Evolutionary conservation across 37 sponge, comb jelly and placozoan species (phyloP).

Genomic region (Aplysina aerophoba): DNA sequence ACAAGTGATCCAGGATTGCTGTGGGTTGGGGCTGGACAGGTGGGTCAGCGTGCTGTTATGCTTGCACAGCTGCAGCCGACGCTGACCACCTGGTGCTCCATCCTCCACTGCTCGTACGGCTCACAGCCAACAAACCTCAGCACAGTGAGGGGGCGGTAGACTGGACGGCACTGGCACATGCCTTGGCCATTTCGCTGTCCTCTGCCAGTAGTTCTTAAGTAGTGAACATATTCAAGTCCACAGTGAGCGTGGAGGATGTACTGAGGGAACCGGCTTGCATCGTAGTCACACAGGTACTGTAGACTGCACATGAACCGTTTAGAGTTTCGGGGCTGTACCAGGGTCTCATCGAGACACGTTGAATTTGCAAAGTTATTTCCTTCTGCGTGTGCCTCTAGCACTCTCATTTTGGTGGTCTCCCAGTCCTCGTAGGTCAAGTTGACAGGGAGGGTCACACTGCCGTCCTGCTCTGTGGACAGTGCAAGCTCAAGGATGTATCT

Average conservation of each 20-base stretch:
- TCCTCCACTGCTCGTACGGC: neutral
- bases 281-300: slow-evolving; percentile 62
- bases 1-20: too few relatives aligned
- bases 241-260: slow-evolving; percentile 62
- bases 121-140: slow-evolving; percentile 15
- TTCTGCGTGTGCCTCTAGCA: neutral
- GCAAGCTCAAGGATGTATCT: too few relatives aligned
- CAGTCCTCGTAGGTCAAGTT: neutral
- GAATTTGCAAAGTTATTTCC: neutral
- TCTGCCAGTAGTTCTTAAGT: neutral
- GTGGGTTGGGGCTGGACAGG: too few relatives aligned
- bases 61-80: slow-evolving; percentile 8
- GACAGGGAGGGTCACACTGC: neutral
- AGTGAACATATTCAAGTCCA: neutral
- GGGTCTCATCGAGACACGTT: neutral
- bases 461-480: too few relatives aligned
- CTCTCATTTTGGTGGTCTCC: neutral
- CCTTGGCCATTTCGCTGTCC: too few relatives aligned
- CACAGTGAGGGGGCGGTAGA: neutral
- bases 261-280: slow-evolving; percentile 51
- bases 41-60: too few relatives aligned
- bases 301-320: slow-evolving; percentile 24
- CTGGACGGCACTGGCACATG: slow-evolving; percentile 2
- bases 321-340: neutral
- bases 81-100: neutral